A percentile compares a stretch with the other conserved stretches of the same genome.
Evolutionary conservation across 2,888 invertebrate genomes (phyloP).

Genomic region (Cataglyphis cursor): DNA sequence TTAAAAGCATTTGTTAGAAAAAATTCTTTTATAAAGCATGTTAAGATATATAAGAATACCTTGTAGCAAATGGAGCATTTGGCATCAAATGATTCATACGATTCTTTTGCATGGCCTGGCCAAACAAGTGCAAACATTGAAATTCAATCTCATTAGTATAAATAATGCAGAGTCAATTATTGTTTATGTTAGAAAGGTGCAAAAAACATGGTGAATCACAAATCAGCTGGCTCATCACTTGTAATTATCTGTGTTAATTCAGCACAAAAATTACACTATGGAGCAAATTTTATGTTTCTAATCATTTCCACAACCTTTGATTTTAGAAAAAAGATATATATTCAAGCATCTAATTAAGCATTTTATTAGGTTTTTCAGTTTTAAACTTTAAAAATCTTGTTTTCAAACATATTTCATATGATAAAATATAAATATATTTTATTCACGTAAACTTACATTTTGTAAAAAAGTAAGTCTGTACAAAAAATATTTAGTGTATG

Average conservation of each 20-base stretch:
- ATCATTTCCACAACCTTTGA: neutral
- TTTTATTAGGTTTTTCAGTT: neutral
- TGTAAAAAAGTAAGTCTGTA: neutral
- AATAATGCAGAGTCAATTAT: constrained; percentile 8
- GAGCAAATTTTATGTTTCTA: neutral
- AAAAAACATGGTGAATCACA: neutral
- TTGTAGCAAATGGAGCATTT: neutral
- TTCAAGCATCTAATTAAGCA: neutral
- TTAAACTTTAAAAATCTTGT: neutral
- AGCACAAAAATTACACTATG: neutral
- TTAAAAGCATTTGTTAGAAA: constrained; percentile 1
- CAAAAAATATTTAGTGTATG: neutral
- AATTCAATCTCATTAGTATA: constrained; percentile 6
- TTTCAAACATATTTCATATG: neutral
- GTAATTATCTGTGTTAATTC: neutral
- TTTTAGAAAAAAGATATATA: neutral
- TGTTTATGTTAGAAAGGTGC: neutral
- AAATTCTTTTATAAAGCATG: neutral
- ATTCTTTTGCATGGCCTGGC: neutral
- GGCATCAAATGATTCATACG: neutral
- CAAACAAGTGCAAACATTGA: neutral
- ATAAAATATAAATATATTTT: neutral
- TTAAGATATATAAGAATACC: neutral
- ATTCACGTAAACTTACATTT: neutral
- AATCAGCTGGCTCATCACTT: neutral